Evolutionary conservation across 2,113 vertebrate genomes (phyloP).

Genomic region (Ophthalmolycus amberensis): DNA sequence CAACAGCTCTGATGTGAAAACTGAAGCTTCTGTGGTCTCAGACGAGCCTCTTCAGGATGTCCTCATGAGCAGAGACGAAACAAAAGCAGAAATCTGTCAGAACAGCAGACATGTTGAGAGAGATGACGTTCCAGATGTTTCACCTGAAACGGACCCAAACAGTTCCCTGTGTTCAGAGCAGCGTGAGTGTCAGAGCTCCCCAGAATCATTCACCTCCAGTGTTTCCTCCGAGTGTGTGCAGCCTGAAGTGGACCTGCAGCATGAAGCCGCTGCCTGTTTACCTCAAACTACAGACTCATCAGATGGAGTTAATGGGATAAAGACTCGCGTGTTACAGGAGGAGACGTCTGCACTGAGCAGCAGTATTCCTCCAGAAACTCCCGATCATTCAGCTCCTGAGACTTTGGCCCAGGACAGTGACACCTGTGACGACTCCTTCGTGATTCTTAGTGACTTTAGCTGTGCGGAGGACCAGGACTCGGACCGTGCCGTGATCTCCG

Average conservation of each 20-base stretch:
- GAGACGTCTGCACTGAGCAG: not conserved
- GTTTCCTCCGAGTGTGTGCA: not conserved
- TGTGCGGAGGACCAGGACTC: not conserved
- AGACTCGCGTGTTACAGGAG: not conserved
- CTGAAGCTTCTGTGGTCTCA: not conserved
- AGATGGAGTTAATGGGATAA: not conserved
- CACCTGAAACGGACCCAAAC: not conserved
- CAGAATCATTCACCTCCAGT: not conserved
- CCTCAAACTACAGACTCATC: not conserved
- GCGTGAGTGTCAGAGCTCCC: not conserved
- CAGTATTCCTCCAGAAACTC: not conserved
- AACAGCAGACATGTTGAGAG: not conserved
- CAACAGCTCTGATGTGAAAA: not conserved
- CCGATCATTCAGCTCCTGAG: not conserved
- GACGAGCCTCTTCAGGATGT: not conserved
- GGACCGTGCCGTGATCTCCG: not conserved
- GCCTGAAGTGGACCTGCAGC: not conserved
- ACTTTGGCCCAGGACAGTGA: not conserved
- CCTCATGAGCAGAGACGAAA: not conserved
- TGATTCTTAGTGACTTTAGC: not conserved
- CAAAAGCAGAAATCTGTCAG: not conserved
- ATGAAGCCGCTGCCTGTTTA: not conserved
- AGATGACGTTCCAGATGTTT: not conserved
- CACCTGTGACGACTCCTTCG: not conserved
- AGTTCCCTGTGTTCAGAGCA: not conserved